Percentiles rank a stretch among this genome's conserved stretches.
phyloP scores from a whole-genome alignment of 1,140 invertebrate species.

The Elymnias hypermnestra region DNA sequence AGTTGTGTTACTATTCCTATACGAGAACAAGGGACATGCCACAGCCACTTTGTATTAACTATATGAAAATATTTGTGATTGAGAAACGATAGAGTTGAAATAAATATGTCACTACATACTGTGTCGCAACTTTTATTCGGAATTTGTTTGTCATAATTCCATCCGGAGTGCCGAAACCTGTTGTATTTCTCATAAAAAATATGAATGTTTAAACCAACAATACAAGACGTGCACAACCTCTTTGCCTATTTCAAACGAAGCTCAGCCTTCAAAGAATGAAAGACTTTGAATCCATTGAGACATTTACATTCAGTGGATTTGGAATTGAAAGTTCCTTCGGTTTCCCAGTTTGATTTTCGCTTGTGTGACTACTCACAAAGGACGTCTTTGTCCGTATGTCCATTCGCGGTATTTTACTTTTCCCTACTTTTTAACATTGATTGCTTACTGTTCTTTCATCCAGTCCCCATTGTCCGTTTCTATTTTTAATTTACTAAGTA shows the following conservation, averaged over 20 bases:
- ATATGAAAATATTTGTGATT: too few relatives aligned
- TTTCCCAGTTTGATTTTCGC: slow-evolving; percentile 7
- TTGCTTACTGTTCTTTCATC: neutral
- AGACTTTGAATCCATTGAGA: slow-evolving; percentile 9
- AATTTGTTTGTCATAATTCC: too few relatives aligned
- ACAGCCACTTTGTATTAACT: too few relatives aligned
- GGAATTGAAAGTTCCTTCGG: slow-evolving; percentile 10
- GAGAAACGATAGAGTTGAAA: too few relatives aligned
- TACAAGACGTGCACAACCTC: neutral
- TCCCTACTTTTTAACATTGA: neutral
- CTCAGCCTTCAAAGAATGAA: slow-evolving; percentile 4
- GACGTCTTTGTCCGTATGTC: slow-evolving; percentile 1
- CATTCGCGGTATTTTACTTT: slow-evolving; percentile 3
- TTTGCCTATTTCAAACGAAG: neutral
- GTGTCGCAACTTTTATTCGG: too few relatives aligned
- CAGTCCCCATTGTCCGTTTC: neutral
- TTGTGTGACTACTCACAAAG: slow-evolving; percentile 6
- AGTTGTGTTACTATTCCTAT: too few relatives aligned
- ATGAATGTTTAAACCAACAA: neutral
- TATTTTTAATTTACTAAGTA: neutral
- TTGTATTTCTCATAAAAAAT: neutral
- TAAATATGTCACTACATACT: too few relatives aligned
- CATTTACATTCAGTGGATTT: slow-evolving; percentile 12
- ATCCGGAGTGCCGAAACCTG: too few relatives aligned
- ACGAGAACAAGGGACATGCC: too few relatives aligned